phyloP scores from a whole-genome alignment of 2,888 invertebrate species.

The Anticlea derivata region DNA sequence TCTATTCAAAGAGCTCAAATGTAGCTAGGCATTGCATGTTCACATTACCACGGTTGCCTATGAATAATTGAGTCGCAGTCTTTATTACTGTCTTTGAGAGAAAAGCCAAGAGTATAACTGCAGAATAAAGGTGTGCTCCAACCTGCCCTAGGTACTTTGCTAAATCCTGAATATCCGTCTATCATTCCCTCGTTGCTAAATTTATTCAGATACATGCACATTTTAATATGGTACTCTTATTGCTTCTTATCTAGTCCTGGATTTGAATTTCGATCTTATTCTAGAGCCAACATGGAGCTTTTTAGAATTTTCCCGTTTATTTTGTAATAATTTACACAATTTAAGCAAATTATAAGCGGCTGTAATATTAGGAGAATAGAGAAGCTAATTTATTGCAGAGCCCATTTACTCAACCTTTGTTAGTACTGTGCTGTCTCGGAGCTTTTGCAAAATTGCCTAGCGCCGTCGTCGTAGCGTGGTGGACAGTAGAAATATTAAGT shows the following conservation, averaged over 20 bases:
- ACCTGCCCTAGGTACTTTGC: neutral
- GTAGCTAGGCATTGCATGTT: no score
- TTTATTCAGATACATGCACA: constrained; percentile 64
- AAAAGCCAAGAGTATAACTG: no score
- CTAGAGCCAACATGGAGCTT: constrained; percentile 1
- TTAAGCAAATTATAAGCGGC: constrained; percentile 30
- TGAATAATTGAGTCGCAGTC: constrained; percentile 1
- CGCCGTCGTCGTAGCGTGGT: constrained; percentile 1
- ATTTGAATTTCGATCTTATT: constrained; percentile 14
- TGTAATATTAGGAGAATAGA: constrained; percentile 24
- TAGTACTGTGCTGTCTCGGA: constrained; percentile 18
- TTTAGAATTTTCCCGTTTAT: constrained; percentile 11
- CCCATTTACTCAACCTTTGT: constrained; percentile 28
- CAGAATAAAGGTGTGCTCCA: neutral
- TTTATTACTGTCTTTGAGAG: no score
- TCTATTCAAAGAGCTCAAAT: neutral
- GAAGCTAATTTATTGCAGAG: constrained; percentile 26
- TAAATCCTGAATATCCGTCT: constrained; percentile 37
- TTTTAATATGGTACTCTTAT: constrained; percentile 51
- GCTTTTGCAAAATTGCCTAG: constrained; percentile 21
- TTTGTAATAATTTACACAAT: constrained; percentile 29
- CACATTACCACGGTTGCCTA: neutral
- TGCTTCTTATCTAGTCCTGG: constrained; percentile 5
- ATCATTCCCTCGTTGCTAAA: constrained; percentile 39
- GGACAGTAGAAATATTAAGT: neutral